Percentiles rank a stretch among this genome's conserved stretches.
These are phyloP conservation scores for Selenia dentaria DNA, from an alignment of 2,888 invertebrate genomes.

Conservation along the genomic window DNA sequence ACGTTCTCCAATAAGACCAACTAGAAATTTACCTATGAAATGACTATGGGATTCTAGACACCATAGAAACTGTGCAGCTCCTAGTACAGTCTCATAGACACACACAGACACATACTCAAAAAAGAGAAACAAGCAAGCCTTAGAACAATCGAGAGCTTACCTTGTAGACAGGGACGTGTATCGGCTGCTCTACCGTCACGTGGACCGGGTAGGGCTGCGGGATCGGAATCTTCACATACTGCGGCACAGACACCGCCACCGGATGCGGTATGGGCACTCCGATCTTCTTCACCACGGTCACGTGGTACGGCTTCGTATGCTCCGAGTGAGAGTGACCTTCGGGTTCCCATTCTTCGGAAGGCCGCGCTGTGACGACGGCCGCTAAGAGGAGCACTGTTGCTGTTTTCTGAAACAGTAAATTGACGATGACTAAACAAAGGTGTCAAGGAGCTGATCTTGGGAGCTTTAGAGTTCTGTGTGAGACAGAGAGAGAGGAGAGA, in stretches of 20 bases:
- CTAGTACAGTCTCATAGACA: too few relatives aligned
- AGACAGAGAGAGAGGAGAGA: too few relatives aligned
- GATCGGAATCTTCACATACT: constrained; percentile 88
- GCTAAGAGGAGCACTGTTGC: constrained; percentile 66
- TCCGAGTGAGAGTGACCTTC: constrained; percentile 87
- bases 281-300: constrained; percentile 89
- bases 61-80: too few relatives aligned
- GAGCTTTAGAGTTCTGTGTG: too few relatives aligned
- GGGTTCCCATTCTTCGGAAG: constrained; percentile 77
- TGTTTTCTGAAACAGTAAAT: constrained; percentile 62
- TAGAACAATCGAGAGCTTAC: too few relatives aligned
- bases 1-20: too few relatives aligned
- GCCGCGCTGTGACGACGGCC: constrained; percentile 56
- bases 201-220: constrained; percentile 91
- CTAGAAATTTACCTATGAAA: too few relatives aligned
- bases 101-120: too few relatives aligned
- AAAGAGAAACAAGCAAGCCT: too few relatives aligned
- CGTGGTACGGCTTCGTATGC: constrained; percentile 88
- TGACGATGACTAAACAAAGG: too few relatives aligned
- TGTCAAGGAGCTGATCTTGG: too few relatives aligned
- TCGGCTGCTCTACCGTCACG: constrained; percentile 88
- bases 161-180: constrained; percentile 90
- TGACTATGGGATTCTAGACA: too few relatives aligned
- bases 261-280: constrained; percentile 90
- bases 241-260: constrained; percentile 88